Evolutionary conservation across 2,797 vertebrate species (phyloP), one percentile per base, ranked within the genome.

Genomic region (Neomorphus geoffroyi): DNA sequence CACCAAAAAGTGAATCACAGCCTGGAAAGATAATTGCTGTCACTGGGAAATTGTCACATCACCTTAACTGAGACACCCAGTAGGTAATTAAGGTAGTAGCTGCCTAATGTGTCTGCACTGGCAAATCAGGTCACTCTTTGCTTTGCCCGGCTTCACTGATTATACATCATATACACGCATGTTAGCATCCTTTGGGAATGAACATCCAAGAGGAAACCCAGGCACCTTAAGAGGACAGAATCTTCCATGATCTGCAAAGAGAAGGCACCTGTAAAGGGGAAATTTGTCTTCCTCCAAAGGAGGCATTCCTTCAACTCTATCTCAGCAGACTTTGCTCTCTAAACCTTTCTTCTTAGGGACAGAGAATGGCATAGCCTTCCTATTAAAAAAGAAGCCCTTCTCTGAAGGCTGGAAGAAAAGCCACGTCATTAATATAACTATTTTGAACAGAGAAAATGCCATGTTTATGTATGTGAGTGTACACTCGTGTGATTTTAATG

Each of bases 31-130:
- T 93, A 96, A 95, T 95, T 92, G 70, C 41, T 53, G 26, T 86
- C 53, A 21, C 80, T 62, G 35, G 46, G 73, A 94, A 94, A 92
- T 53, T 43, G 77, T 94, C 95, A 95, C 92, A 75, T 48, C 13
- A 0, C 45, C 80, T 72, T 50, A 84, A 61, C 73, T 53, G 66
- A 95, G 73, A 51, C 37, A 79, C 28, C 18, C 41, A 65, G 48
- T 16, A 72, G 77, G 66, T 75, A 94, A 95, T 93, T 79, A 91
- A 65, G 66, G 90, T 48, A 90, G 91, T 23, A 69, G 72, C 61
- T 54, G 45, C 61, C 69, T 84, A 72, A 86, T 80, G 72, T 43
- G 54, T 13, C 73, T 60, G 61, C 17, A 13, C 15, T 2, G 9
- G 19, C 69, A 94, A 69, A 91, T 19, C 0, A 0, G 57, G 85